phyloP scores from a whole-genome alignment of 2,113 vertebrate genomes.

The Delphinapterus leucas region DNA sequence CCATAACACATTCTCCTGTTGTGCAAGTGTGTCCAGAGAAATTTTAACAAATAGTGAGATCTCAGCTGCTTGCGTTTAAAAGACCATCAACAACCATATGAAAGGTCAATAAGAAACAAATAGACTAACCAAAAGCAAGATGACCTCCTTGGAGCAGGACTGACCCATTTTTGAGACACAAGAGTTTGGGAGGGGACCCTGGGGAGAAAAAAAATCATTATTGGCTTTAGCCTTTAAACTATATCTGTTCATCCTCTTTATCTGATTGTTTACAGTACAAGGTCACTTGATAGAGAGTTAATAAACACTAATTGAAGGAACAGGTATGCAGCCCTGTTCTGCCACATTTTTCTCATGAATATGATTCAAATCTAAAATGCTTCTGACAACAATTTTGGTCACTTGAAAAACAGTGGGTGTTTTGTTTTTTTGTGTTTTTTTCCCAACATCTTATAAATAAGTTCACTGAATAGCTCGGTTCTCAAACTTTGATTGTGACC shows the following conservation, averaged over 20 bases:
- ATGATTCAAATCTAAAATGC: conserved; percentile 35
- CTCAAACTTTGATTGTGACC: conserved; percentile 46
- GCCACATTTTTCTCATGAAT: not conserved
- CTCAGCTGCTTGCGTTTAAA: conserved; percentile 62
- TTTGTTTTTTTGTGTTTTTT: not conserved
- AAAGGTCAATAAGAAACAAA: conserved; percentile 55
- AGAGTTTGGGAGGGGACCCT: not conserved
- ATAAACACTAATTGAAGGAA: conserved; percentile 5
- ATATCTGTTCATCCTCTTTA: not conserved
- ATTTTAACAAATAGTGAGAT: conserved; percentile 44
- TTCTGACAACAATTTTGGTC: conserved; percentile 44
- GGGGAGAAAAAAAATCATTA: not conserved
- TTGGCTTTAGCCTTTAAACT: not conserved
- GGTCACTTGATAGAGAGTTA: not conserved
- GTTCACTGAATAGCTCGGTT: conserved; percentile 38
- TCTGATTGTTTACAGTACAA: not conserved
- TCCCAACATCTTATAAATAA: conserved; percentile 20
- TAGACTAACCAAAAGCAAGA: conserved; percentile 42
- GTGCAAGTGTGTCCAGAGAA: conserved; percentile 40
- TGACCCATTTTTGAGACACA: conserved; percentile 9
- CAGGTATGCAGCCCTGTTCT: not conserved
- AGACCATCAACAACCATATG: conserved; percentile 44
- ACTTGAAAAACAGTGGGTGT: not conserved
- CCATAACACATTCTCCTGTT: conserved; percentile 14
- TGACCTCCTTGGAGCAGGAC: not conserved